A percentile compares a stretch with the other conserved stretches of the same genome.
Evolutionary conservation across 2,113 vertebrate species (phyloP).

Genomic region (Misgurnus anguillicaudatus): DNA sequence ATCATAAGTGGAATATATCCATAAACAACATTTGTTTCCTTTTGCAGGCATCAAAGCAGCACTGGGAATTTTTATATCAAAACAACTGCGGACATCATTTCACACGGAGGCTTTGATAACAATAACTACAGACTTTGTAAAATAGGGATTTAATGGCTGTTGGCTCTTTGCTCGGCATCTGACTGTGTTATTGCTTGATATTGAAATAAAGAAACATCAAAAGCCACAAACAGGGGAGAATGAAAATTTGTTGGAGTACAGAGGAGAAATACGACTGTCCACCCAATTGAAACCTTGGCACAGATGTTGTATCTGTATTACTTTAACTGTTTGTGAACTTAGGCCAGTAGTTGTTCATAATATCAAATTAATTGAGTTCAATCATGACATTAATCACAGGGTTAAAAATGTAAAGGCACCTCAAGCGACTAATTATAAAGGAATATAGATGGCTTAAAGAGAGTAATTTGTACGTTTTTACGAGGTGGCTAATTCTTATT

Average conservation of each 20-base stretch:
- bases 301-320: constrained; percentile 3
- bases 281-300: constrained; percentile 3
- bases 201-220: neutral
- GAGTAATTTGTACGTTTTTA: no score
- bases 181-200: constrained; percentile 29
- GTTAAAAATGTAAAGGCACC: constrained; percentile 29
- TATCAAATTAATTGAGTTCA: constrained; percentile 3
- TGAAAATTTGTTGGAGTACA: neutral
- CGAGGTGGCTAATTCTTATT: no score
- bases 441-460: neutral
- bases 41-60: neutral
- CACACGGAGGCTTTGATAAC: neutral
- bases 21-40: neutral
- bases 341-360: constrained; percentile 22
- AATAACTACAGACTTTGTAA: neutral
- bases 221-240: neutral
- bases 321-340: constrained; percentile 4
- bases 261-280: neutral
- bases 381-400: constrained; percentile 30
- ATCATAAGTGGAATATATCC: constrained; percentile 6
- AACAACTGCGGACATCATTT: neutral
- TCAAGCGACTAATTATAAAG: constrained; percentile 10
- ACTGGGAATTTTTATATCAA: neutral
- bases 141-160: neutral
- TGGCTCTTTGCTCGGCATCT: neutral